phyloP scores from a whole-genome alignment of 2,113 vertebrate species.

The Podilymbus podiceps region DNA sequence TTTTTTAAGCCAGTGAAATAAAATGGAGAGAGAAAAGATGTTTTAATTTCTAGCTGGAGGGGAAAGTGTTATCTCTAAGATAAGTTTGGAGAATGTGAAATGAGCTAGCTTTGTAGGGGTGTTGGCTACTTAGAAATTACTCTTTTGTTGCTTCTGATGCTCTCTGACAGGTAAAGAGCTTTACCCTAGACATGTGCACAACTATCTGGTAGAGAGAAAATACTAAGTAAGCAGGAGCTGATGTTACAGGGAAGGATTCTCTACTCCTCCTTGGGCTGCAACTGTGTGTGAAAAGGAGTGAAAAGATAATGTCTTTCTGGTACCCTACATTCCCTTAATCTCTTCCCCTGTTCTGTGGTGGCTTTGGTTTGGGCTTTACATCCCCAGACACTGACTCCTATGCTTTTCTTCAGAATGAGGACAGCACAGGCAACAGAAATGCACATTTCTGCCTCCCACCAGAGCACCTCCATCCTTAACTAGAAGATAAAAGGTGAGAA shows the following conservation, averaged over 20 bases:
- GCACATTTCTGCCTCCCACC: neutral
- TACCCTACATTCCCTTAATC: neutral
- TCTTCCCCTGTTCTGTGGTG: neutral
- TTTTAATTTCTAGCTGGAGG: neutral
- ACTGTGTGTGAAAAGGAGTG: neutral
- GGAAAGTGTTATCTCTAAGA: neutral
- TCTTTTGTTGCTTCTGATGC: neutral
- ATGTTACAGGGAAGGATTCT: neutral
- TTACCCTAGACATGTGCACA: neutral
- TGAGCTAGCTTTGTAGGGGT: neutral
- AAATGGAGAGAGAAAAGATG: neutral
- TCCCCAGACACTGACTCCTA: neutral
- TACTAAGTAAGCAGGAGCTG: neutral
- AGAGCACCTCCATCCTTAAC: neutral
- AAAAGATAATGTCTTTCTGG: neutral
- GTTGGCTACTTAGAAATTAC: neutral
- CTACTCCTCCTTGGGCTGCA: neutral
- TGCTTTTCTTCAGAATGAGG: neutral
- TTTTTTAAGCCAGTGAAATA: conserved; percentile 1
- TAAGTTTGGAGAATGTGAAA: neutral
- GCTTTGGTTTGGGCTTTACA: neutral
- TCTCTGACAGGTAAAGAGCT: neutral
- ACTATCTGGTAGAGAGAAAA: neutral
- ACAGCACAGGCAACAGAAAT: neutral
- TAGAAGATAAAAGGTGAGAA: neutral